A percentile compares a stretch with the other conserved stretches of the same genome.
Conservation (phyloP, 1,140 invertebrate genomes). For the Leucophenga varia region DNA sequence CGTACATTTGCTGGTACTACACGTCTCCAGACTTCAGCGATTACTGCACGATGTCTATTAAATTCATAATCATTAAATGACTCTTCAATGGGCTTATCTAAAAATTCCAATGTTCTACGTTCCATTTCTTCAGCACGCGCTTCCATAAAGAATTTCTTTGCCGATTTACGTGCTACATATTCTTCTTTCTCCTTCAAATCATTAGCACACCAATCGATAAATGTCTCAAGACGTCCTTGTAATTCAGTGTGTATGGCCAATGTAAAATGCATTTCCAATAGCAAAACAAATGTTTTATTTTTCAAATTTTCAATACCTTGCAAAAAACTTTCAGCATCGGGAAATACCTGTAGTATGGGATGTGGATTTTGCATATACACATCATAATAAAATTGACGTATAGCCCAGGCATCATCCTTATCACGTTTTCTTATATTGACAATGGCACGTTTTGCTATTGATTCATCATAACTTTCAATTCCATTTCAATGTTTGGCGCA, state of each 20-base stretch:
- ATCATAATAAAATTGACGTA: constrained; percentile 44
- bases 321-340: constrained; percentile 33
- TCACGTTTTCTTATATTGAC: constrained; percentile 47
- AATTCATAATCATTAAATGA: constrained; percentile 34
- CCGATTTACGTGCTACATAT: constrained; percentile 44
- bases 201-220: constrained; percentile 41
- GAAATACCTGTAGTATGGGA: constrained; percentile 43
- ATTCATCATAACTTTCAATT: constrained; percentile 33
- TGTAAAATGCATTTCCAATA: constrained; percentile 49
- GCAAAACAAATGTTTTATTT: constrained; percentile 41
- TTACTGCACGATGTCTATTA: constrained; percentile 28
- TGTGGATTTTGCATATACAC: constrained; percentile 39
- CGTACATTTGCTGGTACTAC: constrained; percentile 35
- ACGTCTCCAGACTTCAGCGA: constrained; percentile 41
- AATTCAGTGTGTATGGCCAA: constrained; percentile 43
- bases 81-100: constrained; percentile 27
- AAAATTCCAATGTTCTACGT: constrained; percentile 14
- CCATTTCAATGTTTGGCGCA: constrained; percentile 12
- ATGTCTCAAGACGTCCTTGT: constrained; percentile 34
- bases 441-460: constrained; percentile 38
- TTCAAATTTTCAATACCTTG: constrained; percentile 41
- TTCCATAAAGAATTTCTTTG: constrained; percentile 50
- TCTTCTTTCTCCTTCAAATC: constrained; percentile 43
- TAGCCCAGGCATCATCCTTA: constrained; percentile 52
- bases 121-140: constrained; percentile 42